Evolutionary conservation across 2,888 invertebrate genomes (phyloP).

Genomic region (Busseola fusca): DNA sequence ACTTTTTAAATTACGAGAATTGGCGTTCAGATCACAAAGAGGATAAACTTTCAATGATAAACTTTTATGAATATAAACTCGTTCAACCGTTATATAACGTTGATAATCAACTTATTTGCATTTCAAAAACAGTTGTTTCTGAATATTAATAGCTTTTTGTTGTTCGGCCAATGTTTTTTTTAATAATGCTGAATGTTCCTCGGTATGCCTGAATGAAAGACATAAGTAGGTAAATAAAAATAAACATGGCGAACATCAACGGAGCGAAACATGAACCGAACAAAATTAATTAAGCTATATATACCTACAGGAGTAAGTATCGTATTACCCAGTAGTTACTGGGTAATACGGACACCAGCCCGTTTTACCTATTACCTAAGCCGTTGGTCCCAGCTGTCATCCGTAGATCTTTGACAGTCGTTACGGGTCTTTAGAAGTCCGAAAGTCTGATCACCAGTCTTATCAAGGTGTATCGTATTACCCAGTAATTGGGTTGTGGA

Average conservation of each 20-base stretch:
- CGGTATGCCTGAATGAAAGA: slow-evolving; percentile 16
- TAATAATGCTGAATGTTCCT: slow-evolving; percentile 33
- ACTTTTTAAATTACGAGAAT: too few species aligned
- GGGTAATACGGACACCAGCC: too few species aligned
- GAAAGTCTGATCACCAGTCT: too few species aligned
- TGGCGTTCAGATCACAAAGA: slow-evolving; percentile 4
- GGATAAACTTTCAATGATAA: slow-evolving; percentile 1
- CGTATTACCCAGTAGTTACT: too few species aligned
- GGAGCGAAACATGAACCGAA: slow-evolving; percentile 15
- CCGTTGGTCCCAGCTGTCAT: too few species aligned
- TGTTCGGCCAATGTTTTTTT: slow-evolving; percentile 27
- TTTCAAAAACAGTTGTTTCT: slow-evolving; percentile 26
- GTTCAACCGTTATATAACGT: slow-evolving; percentile 15
- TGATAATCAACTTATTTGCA: slow-evolving; percentile 35
- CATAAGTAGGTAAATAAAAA: slow-evolving; percentile 38
- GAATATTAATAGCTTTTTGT: slow-evolving; percentile 39
- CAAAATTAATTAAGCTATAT: slow-evolving; percentile 39
- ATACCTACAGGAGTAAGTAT: too few species aligned
- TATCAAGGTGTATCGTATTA: too few species aligned
- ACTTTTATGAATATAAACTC: slow-evolving; percentile 19
- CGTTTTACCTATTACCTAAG: too few species aligned
- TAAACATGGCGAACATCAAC: slow-evolving; percentile 16
- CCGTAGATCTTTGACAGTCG: too few species aligned
- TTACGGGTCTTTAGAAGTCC: too few species aligned
- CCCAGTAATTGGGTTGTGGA: too few species aligned